Conservation (phyloP, 2,797 vertebrate species). For the Emydoidea blandingii region DNA sequence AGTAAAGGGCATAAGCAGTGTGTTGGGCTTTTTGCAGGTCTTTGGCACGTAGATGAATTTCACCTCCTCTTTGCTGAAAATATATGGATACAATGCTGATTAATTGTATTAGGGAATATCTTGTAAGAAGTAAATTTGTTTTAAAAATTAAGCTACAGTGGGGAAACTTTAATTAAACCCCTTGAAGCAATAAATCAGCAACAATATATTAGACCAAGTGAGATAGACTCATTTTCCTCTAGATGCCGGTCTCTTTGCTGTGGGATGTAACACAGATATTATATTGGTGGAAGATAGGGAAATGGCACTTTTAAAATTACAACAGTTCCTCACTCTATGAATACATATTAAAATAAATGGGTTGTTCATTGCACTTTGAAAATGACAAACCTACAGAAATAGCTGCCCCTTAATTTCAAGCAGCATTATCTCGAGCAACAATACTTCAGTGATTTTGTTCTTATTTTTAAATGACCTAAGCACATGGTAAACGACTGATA, state of each 20-base stretch:
- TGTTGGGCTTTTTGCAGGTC: neutral
- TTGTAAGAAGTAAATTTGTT: slow-evolving; percentile 55
- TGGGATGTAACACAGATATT: neutral
- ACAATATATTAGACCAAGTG: slow-evolving; percentile 24
- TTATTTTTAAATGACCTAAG: slow-evolving; percentile 67
- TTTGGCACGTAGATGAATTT: neutral
- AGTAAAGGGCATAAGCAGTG: neutral
- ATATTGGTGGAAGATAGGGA: neutral
- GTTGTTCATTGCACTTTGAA: slow-evolving; percentile 14
- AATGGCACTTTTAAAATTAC: slow-evolving; percentile 45
- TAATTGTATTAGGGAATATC: slow-evolving; percentile 51
- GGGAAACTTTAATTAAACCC: slow-evolving; percentile 70
- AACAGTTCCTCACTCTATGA: slow-evolving; percentile 2
- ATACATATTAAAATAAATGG: slow-evolving; percentile 37
- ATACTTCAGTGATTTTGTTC: slow-evolving; percentile 68
- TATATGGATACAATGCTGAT: slow-evolving; percentile 33
- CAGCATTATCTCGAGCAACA: slow-evolving; percentile 65
- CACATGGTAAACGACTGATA: slow-evolving; percentile 54
- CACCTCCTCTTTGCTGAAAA: slow-evolving; percentile 31
- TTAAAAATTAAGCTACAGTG: slow-evolving; percentile 66
- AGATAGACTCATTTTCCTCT: neutral
- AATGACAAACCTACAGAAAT: slow-evolving; percentile 46
- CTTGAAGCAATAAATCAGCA: slow-evolving; percentile 58
- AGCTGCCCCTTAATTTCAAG: slow-evolving; percentile 62
- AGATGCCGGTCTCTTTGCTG: neutral